Evolutionary conservation across 1,140 invertebrate genomes (phyloP), one percentile per base, ranked within the genome.

Genomic region (Ceratina australensis): DNA sequence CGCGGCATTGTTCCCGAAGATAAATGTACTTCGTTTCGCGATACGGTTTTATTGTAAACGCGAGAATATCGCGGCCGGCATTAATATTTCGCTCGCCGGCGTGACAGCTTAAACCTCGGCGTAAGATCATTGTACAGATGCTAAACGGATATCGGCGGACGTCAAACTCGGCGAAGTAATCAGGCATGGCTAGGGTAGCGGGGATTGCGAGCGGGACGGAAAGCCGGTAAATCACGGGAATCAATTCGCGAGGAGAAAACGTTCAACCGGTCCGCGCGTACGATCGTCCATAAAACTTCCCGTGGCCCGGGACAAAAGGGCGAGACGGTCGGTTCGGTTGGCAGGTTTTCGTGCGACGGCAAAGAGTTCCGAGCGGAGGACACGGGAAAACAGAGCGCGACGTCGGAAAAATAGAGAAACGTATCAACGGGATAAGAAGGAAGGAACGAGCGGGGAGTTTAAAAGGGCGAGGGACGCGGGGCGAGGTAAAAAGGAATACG

Each of bases 231-330:
- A 75, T 75, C 73, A 75, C n/a, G 68, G 54, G 50, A 68, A 75
- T 75, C 73, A 68, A 68, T 75, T 60, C 42, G 42, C 24, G 42
- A 33, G 22, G n/a, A 59, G 65, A 68, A 68, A 68, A 42, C 65
- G 65, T 68, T 75, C 24, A 33, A 68, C 63, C 59, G 54, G 33
- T 10, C n/a, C 22, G 52, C 54, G n/a, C 59, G 65, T 61, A 76
- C 66, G 74, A 76, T 76, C 74, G 42, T 20, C 66, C 47, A 69
- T 69, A 69, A 76, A 69, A 76, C 47, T 50, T 71, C 56, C 50
- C 3, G 56, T 59, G 66, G 56, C 1, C 10, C 24, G 10, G 47
- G 42, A 60, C 64, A 76, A 71, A 60, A 69, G 74, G 69, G 49
- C 13, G 74, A 71, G 56, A 60, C 10, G 47, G 50, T 52, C 18